Evolutionary conservation across 35 echinoderm and acorn worm species (phyloP).

Genomic region (Antedon bifida): DNA sequence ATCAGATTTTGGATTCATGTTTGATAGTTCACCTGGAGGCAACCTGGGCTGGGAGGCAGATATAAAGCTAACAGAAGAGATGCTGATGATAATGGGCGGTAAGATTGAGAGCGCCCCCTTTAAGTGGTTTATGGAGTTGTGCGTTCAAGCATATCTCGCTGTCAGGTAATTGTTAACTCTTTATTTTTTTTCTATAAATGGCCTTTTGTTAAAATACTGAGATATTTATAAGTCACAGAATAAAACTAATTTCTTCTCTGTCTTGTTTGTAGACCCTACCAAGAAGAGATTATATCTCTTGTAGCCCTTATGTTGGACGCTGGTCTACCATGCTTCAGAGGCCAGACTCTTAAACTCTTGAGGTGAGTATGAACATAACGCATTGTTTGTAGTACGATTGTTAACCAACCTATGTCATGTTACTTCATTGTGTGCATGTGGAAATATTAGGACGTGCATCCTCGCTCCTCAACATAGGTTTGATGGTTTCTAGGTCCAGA

Average conservation of each 20-base stretch:
- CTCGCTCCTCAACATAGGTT: no score
- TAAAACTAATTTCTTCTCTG: background rate
- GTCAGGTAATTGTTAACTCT: constrained; percentile 60
- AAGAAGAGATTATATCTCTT: constrained; percentile 88
- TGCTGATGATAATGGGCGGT: constrained; percentile 98
- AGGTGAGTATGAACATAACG: constrained; percentile 40
- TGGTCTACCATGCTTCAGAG: constrained; percentile 92
- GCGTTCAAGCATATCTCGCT: constrained; percentile 74
- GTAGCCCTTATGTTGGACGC: constrained; percentile 93
- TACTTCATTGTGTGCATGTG: no score
- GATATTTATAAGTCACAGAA: background rate
- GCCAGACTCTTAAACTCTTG: constrained; percentile 74
- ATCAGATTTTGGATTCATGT: constrained; percentile 98
- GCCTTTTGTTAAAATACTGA: background rate
- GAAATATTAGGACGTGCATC: no score
- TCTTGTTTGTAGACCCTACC: constrained; percentile 46
- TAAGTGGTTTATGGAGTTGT: constrained; percentile 93
- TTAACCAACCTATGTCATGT: no score
- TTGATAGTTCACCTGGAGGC: constrained; percentile 91
- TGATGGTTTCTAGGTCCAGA: no score
- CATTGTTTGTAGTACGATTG: no score
- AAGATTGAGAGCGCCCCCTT: constrained; percentile 81
- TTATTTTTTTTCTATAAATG: no score
- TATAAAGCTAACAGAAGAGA: constrained; percentile 92
- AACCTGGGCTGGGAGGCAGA: constrained; percentile 96